Conservation (phyloP, 2,888 invertebrate genomes). For the Xanthia icteritia region DNA sequence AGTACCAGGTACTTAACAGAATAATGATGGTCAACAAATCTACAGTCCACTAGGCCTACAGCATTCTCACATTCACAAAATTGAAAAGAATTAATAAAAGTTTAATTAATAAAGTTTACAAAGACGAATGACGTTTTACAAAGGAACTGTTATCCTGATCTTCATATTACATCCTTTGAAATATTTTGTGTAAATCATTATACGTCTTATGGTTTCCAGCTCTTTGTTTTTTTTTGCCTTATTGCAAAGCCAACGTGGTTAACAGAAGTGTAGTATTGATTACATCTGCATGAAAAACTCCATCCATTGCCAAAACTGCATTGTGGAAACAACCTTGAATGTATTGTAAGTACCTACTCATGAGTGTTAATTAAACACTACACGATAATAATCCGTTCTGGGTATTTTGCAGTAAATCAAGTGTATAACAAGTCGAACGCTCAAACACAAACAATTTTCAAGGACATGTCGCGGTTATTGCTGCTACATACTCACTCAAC, state of each 20-base stretch:
- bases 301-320: neutral
- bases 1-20: too few species aligned
- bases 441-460: constrained; percentile 58
- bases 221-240: too few species aligned
- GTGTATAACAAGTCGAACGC: constrained; percentile 51
- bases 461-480: constrained; percentile 66
- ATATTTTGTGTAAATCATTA: neutral
- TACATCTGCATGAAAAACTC: neutral
- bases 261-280: neutral
- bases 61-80: too few species aligned
- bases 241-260: neutral
- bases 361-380: constrained; percentile 47
- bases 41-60: too few species aligned
- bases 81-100: too few species aligned
- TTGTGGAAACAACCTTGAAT: constrained; percentile 42
- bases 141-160: neutral
- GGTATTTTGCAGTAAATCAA: constrained; percentile 56
- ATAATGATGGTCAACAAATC: too few species aligned
- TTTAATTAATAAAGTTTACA: too few species aligned
- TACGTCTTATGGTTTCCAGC: neutral
- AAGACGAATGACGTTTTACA: too few species aligned
- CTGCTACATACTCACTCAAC: constrained; percentile 50
- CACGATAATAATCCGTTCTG: constrained; percentile 54
- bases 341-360: constrained; percentile 23
- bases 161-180: neutral